Base-by-base conservation (phyloP, 1,140 invertebrate species). In the Lordiphosa clarofinis region DNA sequence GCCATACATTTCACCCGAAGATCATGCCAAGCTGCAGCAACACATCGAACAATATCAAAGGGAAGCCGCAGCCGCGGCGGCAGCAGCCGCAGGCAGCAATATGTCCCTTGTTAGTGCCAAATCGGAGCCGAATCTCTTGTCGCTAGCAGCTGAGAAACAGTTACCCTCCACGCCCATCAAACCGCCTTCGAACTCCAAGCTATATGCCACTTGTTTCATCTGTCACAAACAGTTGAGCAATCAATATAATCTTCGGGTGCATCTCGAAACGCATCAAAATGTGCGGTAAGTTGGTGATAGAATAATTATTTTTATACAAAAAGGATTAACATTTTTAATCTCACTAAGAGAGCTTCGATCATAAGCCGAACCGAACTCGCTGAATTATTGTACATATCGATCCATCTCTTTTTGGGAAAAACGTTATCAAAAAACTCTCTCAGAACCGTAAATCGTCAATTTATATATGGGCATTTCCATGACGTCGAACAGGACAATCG, bases 181-280 rank as follows among this genome's bases (percentile, higher is more conserved):
- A 50, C 69, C 86, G 40, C 89, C 89, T 6, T 90, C 89, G 13
- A 90, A 89, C 56, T 84, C 89, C n/a, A 90, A 90, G 56, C 66
- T 89, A 4, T 90, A 86, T 79, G 92, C 93, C n/a, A 93, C 93
- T n/a, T 96, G 96, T 89, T 92, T 94, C 54, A 92, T 96, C 35
- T 96, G 95, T 89, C 93, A 94, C 70, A 96, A 96, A 89, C 94
- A 95, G 56, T 90, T 96, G 31, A 96, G 94, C 89, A 96, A 96
- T 90, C 95, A 96, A 87, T 97, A 97, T 89, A 97, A 97, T 89
- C 90, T 96, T 71, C 91, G 95, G 40, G 95, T 97, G 61, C 95
- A 96, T 82, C 94, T 96, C 92, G 96, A 96, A 86, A 96, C 95
- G 10, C 95, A 96, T 86, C 94, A 95, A 74, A 95, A 96, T 71